phyloP scores from a whole-genome alignment of 2,797 vertebrate species.

The Alauda arvensis region DNA sequence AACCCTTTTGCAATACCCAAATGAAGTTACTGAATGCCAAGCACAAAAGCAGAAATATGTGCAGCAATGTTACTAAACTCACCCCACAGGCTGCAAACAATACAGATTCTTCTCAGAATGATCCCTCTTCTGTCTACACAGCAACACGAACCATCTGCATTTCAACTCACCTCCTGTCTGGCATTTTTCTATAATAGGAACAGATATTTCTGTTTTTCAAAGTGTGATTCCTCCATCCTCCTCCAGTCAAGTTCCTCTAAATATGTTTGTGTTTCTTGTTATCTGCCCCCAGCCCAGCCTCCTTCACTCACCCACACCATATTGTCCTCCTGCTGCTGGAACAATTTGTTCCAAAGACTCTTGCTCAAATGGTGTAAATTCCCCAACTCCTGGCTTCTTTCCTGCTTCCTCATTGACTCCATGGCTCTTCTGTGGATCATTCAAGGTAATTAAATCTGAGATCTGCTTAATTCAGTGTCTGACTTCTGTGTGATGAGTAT shows the following conservation, averaged over 20 bases:
- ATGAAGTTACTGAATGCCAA: neutral
- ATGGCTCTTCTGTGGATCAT: neutral
- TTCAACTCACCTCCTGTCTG: neutral
- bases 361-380: neutral
- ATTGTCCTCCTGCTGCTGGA: neutral
- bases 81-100: neutral
- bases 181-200: neutral
- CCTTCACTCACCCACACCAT: neutral
- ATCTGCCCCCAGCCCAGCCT: neutral
- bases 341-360: neutral
- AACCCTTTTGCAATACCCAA: neutral
- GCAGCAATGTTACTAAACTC: neutral
- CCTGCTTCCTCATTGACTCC: neutral
- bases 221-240: neutral
- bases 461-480: neutral
- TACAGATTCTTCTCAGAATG: neutral
- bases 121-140: neutral
- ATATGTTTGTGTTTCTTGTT: neutral
- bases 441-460: neutral
- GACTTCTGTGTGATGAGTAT: neutral
- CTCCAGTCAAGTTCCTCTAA: neutral
- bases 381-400: neutral
- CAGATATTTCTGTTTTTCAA: neutral
- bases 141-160: neutral
- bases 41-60: neutral